These are phyloP conservation scores for Drosophila sordidapex DNA, from an alignment of 2,888 invertebrate genomes.

Conservation along the genomic window DNA sequence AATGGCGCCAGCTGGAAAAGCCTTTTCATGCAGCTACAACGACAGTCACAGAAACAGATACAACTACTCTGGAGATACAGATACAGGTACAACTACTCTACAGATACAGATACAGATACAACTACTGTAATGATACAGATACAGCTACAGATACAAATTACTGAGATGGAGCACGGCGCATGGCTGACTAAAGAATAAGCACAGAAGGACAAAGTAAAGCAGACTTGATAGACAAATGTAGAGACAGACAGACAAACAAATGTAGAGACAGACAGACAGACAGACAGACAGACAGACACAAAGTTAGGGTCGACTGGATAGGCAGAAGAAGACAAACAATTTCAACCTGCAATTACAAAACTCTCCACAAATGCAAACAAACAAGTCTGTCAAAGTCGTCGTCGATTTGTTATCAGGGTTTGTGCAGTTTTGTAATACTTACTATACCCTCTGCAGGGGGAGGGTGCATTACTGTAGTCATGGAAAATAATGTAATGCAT, in stretches of 20 bases:
- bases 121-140: slow-evolving; percentile 7
- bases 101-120: background rate
- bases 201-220: slow-evolving; percentile 12
- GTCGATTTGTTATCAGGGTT: slow-evolving; percentile 49
- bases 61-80: background rate
- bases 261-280: background rate
- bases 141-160: slow-evolving; percentile 31
- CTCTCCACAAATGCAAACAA: slow-evolving; percentile 26
- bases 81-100: background rate
- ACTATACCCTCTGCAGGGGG: background rate
- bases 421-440: slow-evolving; percentile 16
- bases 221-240: slow-evolving; percentile 1
- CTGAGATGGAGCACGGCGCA: slow-evolving; percentile 23
- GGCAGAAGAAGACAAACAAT: slow-evolving; percentile 37
- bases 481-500: background rate
- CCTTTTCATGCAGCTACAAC: slow-evolving; percentile 8
- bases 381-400: slow-evolving; percentile 59
- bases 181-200: slow-evolving; percentile 38
- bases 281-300: background rate
- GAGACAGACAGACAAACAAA: background rate
- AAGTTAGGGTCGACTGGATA: slow-evolving; percentile 1
- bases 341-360: slow-evolving; percentile 63
- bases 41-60: slow-evolving; percentile 1
- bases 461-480: background rate
- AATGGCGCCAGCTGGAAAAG: slow-evolving; percentile 53